These are phyloP conservation scores for Xyliphius kryptos DNA, from an alignment of 2,113 vertebrate species.

Conservation along the genomic window DNA sequence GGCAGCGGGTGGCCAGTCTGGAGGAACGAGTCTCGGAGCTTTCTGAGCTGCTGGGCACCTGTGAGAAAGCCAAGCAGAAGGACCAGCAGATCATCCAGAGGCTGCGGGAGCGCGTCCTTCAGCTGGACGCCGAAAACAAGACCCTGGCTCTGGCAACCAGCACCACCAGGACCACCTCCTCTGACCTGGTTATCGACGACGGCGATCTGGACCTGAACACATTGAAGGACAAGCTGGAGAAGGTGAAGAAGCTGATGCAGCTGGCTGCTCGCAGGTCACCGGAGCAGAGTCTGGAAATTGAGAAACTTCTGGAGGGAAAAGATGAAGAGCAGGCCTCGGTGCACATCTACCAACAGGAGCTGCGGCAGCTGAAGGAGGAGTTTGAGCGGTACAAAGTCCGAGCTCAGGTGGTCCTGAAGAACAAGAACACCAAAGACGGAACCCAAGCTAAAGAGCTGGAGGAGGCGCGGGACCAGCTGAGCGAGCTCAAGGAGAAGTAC, in stretches of 20 bases:
- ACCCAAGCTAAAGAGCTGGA: slow-evolving; percentile 77
- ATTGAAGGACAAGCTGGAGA: slow-evolving; percentile 79
- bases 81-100: slow-evolving; percentile 77
- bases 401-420: slow-evolving; percentile 85
- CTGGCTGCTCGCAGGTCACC: slow-evolving; percentile 62
- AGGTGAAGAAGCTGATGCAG: slow-evolving; percentile 71
- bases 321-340: slow-evolving; percentile 63
- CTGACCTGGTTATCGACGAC: slow-evolving; percentile 64
- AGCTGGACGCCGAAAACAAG: slow-evolving; percentile 90
- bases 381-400: slow-evolving; percentile 90
- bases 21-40: slow-evolving; percentile 79
- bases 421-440: slow-evolving; percentile 76
- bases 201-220: slow-evolving; percentile 64
- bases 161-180: slow-evolving; percentile 51
- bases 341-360: slow-evolving; percentile 78
- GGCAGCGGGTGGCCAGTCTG: slow-evolving; percentile 73
- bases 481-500: slow-evolving; percentile 84
- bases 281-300: slow-evolving; percentile 55
- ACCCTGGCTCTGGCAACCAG: slow-evolving; percentile 74
- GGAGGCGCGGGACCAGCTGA: slow-evolving; percentile 78
- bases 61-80: slow-evolving; percentile 77
- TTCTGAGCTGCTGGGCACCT: slow-evolving; percentile 79
- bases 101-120: slow-evolving; percentile 77
- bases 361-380: slow-evolving; percentile 85
- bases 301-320: slow-evolving; percentile 50